Evolutionary conservation across 2,113 vertebrate species (phyloP), one percentile per base, ranked within the genome.

Genomic region (Menura novaehollandiae): DNA sequence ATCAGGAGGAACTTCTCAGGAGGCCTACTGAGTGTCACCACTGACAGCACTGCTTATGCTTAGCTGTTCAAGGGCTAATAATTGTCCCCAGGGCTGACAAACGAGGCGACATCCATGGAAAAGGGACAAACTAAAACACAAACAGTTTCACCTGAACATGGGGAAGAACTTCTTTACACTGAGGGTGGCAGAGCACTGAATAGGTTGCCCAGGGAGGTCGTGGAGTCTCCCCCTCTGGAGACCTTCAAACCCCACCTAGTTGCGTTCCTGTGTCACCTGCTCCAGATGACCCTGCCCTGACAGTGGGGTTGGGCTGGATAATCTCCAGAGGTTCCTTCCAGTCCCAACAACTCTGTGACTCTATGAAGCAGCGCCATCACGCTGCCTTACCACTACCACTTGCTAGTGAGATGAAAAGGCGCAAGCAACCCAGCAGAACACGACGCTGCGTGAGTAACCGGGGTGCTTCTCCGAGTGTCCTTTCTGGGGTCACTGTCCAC

Each of bases 391-490:
- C 7, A 19, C 9, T 46, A 6, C 32, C 26, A 0, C 67, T 18
- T 12, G 33, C 58, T 3, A 11, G 10, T 0, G 32, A 22, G 26
- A 5, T 6, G 35, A n/a, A 33, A 39, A 58, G 12, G 37, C 4
- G 2, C 0, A 19, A 27, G 23, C 10, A 3, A 17, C 37, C 33
- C 3, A 11, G 18, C 10, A 18, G 26, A 53, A 35, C 1, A 7
- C 0, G 11, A 13, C 37, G 4, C 1, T 2, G 37, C 11, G 3
- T 0, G 6, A 24, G 15, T 0, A 19, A 16, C 39, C 33, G 0
- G 13, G 7, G 7, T 0, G 15, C n/a, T 13, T 9, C 7, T 19
- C 47, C 0, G 8, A 19, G 51, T 0, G 30, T 10, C 49, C 35
- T 39, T 35, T 2, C 4, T 0, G 44, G 10, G 15, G 20, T 10